Evolutionary conservation across 2,888 invertebrate genomes (phyloP), one percentile per base, ranked within the genome.

Genomic region (Aphodius granarius): DNA sequence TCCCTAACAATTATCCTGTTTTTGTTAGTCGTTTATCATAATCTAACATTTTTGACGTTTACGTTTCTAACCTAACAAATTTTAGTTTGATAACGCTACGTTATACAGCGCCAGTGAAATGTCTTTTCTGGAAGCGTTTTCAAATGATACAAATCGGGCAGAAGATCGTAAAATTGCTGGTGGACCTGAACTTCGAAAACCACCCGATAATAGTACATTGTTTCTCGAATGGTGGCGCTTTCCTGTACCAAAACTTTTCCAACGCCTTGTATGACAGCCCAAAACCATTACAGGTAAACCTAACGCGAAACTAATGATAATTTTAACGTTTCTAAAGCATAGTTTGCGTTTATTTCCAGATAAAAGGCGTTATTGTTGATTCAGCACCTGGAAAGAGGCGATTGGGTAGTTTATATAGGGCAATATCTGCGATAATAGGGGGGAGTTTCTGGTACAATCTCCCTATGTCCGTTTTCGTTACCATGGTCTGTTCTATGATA

Each of bases 171-270:
- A 91, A 92, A 82, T 86, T 93, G 19, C 88, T 94, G 73, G 85
- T 88, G 66, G 93, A 94, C 77, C 89, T 92, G 86, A 91, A 91
- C 81, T 89, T 94, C 77, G 91, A 92, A 83, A 89, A 90, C 62
- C 93, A 93, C 85, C 94, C 94, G 5, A 89, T 94, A 73, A 90
- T 94, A 78, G 91, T 94, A 83, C 94, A 94, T 82, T 89, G 92
- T 75, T 94, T 94, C 84, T 94, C 94, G 78, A 94, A 94, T 83
- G 92, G 94, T n/a, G 94, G 94, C 17, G 91, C 92, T 3, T 91
- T 91, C 83, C 88, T 94, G 9, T 94, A 94, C 84, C 91, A 91
- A 78, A 91, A 92, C 85, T 91, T 94, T 80, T 91, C 91, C 62
- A 83, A 90, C 76, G 91, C 92, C 5, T 88, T 92, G 80, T 88